Base-by-base conservation (phyloP, 1,140 invertebrate genomes). In the Formica exsecta region DNA sequence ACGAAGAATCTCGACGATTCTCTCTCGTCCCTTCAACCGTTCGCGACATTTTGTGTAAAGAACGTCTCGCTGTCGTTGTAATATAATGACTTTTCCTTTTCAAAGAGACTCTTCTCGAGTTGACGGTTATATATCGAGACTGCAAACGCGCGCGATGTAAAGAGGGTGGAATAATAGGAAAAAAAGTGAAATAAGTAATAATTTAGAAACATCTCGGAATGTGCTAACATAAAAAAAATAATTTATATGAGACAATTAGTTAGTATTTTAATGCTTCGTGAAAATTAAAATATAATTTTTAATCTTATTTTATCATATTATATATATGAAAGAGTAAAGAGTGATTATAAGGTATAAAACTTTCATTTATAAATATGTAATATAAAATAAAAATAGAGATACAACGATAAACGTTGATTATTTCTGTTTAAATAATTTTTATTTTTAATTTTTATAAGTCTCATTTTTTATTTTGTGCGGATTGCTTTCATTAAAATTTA, bases 101-200 rank as follows among this genome's bases (percentile, higher is more conserved):
- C 57, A 71, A 36, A 70, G 36, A 44, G 6, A 75, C 32, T 48
- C 32, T 48, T 38, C 44, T 41, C 25, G 54, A 61, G 11, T 59
- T 19, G 87, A 84, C 73, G 62, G 77, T 84, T 86, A 87, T 79
- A 51, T 6, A 89, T 89, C 44, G 88, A 59, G 54, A 54, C 7
- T 8, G 57, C 22, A 54, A 25, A 25, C 36, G 51, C 9, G 29
- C 36, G 59, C 13, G 32, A 16, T 13, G 51, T n/a, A 54, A 51
- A 51, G 48, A 51, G 44, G 22, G 44, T 66, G 57, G 48, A 71
- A 59, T 25, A 4, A 61, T 64, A 22, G 13, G n/a, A 41, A 16
- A 4, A 38, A 13, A 61, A 2, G 9, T 57, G 19, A 41, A 59
- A 32, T 41, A 74, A 51, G 9, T 51, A 19, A 51, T 51, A 51